Conservation (phyloP, 1,140 invertebrate species). For the Sinonovacula constricta region DNA sequence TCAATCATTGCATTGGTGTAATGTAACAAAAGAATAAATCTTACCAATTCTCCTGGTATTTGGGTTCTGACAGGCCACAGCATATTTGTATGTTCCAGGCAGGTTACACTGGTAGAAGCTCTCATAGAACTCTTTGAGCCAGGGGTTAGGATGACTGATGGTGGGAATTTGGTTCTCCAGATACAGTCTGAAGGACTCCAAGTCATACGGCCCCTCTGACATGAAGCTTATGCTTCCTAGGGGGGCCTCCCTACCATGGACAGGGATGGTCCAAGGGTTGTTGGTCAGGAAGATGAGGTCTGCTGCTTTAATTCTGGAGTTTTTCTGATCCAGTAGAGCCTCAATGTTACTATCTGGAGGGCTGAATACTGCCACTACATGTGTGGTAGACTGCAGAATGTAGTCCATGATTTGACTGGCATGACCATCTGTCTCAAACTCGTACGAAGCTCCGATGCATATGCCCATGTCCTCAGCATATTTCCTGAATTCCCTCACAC, state of each 20-base stretch:
- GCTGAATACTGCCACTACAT: slow-evolving; percentile 73
- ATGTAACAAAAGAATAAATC: no score
- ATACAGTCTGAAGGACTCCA: slow-evolving; percentile 51
- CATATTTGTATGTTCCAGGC: slow-evolving; percentile 54
- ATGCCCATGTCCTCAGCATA: slow-evolving; percentile 61
- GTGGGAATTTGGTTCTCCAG: slow-evolving; percentile 15
- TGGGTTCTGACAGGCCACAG: slow-evolving; percentile 33
- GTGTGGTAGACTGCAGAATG: slow-evolving; percentile 62
- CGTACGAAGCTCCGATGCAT: slow-evolving; percentile 71
- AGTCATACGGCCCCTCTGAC: slow-evolving; percentile 13
- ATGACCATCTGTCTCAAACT: slow-evolving; percentile 71
- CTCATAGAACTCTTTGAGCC: slow-evolving; percentile 72
- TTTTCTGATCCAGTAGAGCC: slow-evolving; percentile 62
- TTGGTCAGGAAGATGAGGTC: slow-evolving; percentile 69
- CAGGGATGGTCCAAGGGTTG: slow-evolving; percentile 54
- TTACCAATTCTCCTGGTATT: slow-evolving; percentile 26
- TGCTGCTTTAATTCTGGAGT: background rate
- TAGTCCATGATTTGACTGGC: slow-evolving; percentile 62
- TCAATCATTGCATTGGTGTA: no score
- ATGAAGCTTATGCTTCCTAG: slow-evolving; percentile 52
- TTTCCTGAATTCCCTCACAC: slow-evolving; percentile 59
- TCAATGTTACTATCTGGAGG: slow-evolving; percentile 65
- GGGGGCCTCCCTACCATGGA: background rate
- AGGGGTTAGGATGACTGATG: slow-evolving; percentile 60
- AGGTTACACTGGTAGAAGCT: slow-evolving; percentile 61